Base-by-base conservation (phyloP, 2,888 invertebrate genomes). In the Cordylochernes scorpioides region DNA sequence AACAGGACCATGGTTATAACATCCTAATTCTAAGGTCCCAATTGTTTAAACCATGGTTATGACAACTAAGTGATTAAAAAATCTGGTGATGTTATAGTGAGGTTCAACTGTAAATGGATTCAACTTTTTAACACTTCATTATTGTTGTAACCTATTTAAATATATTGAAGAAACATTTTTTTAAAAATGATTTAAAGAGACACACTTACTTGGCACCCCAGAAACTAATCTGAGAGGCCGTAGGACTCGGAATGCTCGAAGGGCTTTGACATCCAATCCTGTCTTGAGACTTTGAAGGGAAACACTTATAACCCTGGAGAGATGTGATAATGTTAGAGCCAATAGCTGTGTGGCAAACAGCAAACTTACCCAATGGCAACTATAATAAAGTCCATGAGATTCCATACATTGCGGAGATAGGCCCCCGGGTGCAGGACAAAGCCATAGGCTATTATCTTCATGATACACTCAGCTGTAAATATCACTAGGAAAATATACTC, bases 371-470 rank as follows among this genome's bases (percentile, higher is more conserved):
- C 97, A 57, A 99, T 94, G 49, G 94, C 80, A 55, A 97, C 97
- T 55, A 97, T 97, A 51, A 88, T 51, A 51, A 62, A 62, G 57
- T 64, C 63, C 44, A 63, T 52, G 34, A 61, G 67, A 61, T 97
- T 97, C 97, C 97, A 97, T 45, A 88, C 88, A 63, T 91, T 94
- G 49, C 97, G 65, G 44, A 97, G 67, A 60, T 99, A 99, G 45
- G 97, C 88, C 49, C 91, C 91, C 41, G 68, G 66, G 61, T 99
- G 97, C 63, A 84, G 71, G 49, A 84, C 66, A 60, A 97, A 91
- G 42, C 97, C 97, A 58, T 86, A 84, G 37, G 97, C 97, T 46
- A 97, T 71, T 49, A 94, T 91, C 65, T 97, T 97, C 80, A 99
- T 84, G 48, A 91, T 67, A 59, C 88, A 91, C 63, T 99, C 97